Evolutionary conservation across 2,888 invertebrate species (phyloP), one percentile per base, ranked within the genome.

Genomic region (Drosophila tripunctata): DNA sequence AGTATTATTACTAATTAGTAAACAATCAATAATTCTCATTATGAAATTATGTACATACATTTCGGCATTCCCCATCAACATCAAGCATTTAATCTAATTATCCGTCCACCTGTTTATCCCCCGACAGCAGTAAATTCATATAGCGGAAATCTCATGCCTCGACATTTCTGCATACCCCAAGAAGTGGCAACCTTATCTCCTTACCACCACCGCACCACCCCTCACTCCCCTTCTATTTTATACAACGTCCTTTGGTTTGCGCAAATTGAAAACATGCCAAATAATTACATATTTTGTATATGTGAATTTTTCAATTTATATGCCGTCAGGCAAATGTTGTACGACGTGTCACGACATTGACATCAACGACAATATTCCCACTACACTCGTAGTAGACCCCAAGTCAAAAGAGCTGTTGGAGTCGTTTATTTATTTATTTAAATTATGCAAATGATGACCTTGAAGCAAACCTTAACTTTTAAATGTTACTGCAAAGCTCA

Each of bases 301-400:
- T 75, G 75, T 65, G 86, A 87, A 87, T 82, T 83, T 83, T 87
- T 83, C 83, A 83, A 83, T 83, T 87, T 83, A 83, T 83, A 83
- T 83, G 82, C 83, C 87, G 83, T 83, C 83, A 82, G 65, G 56
- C 78, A 82, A 78, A 72, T 64, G 64, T 57, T 57, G 73, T 62
- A 57, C 71, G 66, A 76, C 62, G 73, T 63, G 60, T 69, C 87
- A 75, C 75, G 56, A 61, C 69, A 71, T 65, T 81, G 76, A 76
- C 86, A 83, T 56, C 54, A 56, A 15, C 54, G 54, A 70, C 75
- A 62, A 56, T 60, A 69, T 75, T 70, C 75, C 66, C 75, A 31
- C 47, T 47, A 70, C 55, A 57, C 50, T 21, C 70, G 57, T 54
- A 71, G 58, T n/a, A 56, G 44, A 15, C 27, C 50, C 50, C 61